Evolutionary conservation across 1,140 invertebrate species (phyloP).

Genomic region (Pachyrhynchus sulphureomaculatus): DNA sequence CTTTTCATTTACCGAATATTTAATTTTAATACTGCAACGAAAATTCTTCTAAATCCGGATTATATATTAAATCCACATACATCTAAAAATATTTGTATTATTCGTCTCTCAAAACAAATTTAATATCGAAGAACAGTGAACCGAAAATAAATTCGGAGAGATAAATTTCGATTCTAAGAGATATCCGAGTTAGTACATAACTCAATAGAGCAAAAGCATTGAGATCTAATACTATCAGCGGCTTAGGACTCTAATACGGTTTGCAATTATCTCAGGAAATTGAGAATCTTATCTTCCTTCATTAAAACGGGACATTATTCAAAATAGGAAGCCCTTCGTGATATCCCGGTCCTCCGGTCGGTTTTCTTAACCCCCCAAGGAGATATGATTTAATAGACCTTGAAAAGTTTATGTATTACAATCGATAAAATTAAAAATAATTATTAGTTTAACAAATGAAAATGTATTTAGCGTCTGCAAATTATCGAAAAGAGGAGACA

Average conservation of each 20-base stretch:
- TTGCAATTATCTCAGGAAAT: constrained; percentile 44
- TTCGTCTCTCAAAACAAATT: not conserved
- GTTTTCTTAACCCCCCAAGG: not conserved
- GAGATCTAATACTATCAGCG: constrained; percentile 34
- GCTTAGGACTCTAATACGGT: constrained; percentile 37
- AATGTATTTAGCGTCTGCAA: too few relatives aligned
- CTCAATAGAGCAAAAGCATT: constrained; percentile 32
- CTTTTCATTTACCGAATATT: too few relatives aligned
- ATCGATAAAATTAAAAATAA: not conserved
- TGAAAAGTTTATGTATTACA: not conserved
- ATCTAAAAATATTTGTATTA: not conserved
- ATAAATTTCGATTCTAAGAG: constrained; percentile 5
- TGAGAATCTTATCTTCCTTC: constrained; percentile 43
- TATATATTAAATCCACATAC: too few relatives aligned
- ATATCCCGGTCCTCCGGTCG: constrained; percentile 5
- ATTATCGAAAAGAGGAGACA: too few relatives aligned
- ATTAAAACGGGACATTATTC: constrained; percentile 42
- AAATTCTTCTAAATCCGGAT: too few relatives aligned
- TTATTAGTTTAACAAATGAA: too few relatives aligned
- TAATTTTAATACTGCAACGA: too few relatives aligned
- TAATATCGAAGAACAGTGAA: not conserved
- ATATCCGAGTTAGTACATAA: constrained; percentile 23
- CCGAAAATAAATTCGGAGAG: not conserved
- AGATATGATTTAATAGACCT: constrained; percentile 8
- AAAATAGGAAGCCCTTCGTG: constrained; percentile 38